A percentile compares a stretch with the other conserved stretches of the same genome.
Evolutionary conservation across 1,140 invertebrate genomes (phyloP).

Genomic region (Delia radicum): DNA sequence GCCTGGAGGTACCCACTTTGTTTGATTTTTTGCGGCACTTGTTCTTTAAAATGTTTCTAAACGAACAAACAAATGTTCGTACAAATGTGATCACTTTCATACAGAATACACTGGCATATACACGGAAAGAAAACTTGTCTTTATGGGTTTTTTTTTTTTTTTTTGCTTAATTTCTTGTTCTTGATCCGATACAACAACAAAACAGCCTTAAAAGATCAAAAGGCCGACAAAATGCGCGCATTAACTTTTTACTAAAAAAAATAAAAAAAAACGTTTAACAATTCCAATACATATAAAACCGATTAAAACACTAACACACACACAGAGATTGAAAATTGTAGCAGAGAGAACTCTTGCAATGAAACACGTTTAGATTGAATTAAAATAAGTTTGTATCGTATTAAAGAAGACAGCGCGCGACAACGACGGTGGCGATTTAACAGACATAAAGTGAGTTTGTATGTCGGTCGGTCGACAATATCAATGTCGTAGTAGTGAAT

Average conservation of each 20-base stretch:
- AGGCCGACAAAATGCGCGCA: constrained; percentile 19
- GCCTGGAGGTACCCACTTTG: not conserved
- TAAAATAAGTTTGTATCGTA: too few species aligned
- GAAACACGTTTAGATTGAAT: not conserved
- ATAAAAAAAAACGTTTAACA: constrained; percentile 20
- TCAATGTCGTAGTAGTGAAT: not conserved
- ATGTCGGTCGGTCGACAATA: not conserved
- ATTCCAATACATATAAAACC: not conserved
- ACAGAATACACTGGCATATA: not conserved
- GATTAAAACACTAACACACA: not conserved
- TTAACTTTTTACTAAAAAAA: constrained; percentile 15
- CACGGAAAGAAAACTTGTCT: not conserved
- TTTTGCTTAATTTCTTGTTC: not conserved
- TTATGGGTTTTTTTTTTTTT: not conserved
- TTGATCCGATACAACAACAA: not conserved
- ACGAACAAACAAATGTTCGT: not conserved
- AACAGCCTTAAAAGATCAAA: not conserved
- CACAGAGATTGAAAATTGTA: not conserved
- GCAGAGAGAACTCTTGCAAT: not conserved
- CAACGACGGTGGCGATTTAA: not conserved
- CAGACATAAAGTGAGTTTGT: not conserved
- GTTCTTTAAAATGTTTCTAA: not conserved
- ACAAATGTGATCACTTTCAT: not conserved
- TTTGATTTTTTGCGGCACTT: not conserved
- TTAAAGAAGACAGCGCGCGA: too few species aligned